Conservation (phyloP, 2,888 invertebrate species). For the Cyclophora albipunctata region DNA sequence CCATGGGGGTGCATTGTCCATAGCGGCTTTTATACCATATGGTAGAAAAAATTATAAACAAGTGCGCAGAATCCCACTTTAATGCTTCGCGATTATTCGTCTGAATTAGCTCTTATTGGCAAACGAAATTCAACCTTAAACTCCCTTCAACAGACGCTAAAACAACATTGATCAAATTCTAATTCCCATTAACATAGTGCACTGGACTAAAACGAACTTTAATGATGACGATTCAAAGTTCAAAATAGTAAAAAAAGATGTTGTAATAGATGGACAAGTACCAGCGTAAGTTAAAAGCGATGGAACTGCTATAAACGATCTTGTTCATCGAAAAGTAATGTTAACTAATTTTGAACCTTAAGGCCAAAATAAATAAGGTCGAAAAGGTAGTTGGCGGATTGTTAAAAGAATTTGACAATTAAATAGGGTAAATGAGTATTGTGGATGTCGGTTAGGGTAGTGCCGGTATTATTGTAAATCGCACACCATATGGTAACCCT, state of each 20-base stretch:
- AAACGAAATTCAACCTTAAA: slow-evolving; percentile 10
- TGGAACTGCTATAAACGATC: slow-evolving; percentile 48
- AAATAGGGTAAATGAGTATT: slow-evolving; percentile 66
- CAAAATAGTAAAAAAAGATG: slow-evolving; percentile 18
- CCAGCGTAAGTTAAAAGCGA: slow-evolving; percentile 44
- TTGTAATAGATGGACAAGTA: slow-evolving; percentile 29
- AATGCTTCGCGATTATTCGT: slow-evolving; percentile 49
- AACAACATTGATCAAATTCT: slow-evolving; percentile 4
- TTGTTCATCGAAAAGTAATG: slow-evolving; percentile 30
- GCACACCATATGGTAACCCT: slow-evolving; percentile 59
- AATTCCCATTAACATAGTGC: slow-evolving; percentile 12
- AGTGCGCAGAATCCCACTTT: slow-evolving; percentile 63
- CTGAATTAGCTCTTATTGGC: slow-evolving; percentile 22
- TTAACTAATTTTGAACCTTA: slow-evolving; percentile 18
- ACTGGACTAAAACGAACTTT: slow-evolving; percentile 22
- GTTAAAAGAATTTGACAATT: slow-evolving; percentile 50
- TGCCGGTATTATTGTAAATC: slow-evolving; percentile 50
- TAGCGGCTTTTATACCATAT: slow-evolving; percentile 71
- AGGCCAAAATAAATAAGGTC: slow-evolving; percentile 20
- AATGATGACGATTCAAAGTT: slow-evolving; percentile 8
- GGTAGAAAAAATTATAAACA: slow-evolving; percentile 70
- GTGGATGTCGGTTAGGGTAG: slow-evolving; percentile 46
- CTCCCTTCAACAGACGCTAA: slow-evolving; percentile 18
- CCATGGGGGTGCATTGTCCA: slow-evolving; percentile 67
- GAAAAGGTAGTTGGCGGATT: slow-evolving; percentile 11